A percentile compares a stretch with the other conserved stretches of the same genome.
phyloP scores from a whole-genome alignment of 2,888 invertebrate genomes.

The Glomeris marginata region DNA sequence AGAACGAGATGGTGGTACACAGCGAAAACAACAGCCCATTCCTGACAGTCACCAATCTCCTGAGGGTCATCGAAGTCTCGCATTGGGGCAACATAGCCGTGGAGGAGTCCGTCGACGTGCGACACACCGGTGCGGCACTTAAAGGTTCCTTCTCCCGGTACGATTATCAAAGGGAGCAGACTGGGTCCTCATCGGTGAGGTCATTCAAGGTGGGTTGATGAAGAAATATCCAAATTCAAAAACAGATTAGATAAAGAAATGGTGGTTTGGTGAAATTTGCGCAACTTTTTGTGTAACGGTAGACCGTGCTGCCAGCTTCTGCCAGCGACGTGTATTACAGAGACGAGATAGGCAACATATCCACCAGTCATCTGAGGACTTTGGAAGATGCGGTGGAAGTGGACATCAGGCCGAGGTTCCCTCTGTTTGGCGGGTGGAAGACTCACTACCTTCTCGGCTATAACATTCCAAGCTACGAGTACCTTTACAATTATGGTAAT shows the following conservation, averaged over 20 bases:
- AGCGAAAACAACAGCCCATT: conserved; percentile 96
- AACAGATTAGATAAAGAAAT: no score
- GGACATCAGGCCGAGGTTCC: conserved; percentile 91
- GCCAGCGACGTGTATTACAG: conserved; percentile 93
- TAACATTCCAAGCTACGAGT: conserved; percentile 94
- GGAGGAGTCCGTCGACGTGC: conserved; percentile 81
- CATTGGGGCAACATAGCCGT: conserved; percentile 99
- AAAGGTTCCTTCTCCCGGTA: conserved; percentile 88
- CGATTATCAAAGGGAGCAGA: conserved; percentile 87
- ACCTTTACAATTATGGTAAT: conserved; percentile 61
- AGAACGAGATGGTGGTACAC: conserved; percentile 60
- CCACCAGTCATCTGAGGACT: conserved; percentile 81
- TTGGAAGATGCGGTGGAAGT: conserved; percentile 86
- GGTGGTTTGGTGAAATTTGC: background rate
- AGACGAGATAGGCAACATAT: conserved; percentile 98
- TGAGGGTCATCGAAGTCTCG: conserved; percentile 83
- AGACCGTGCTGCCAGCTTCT: conserved; percentile 52
- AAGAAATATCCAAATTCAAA: no score
- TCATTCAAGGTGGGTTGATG: conserved; percentile 54
- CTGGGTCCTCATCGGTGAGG: conserved; percentile 75
- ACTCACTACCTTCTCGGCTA: conserved; percentile 93
- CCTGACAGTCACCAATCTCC: conserved; percentile 73
- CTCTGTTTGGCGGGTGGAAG: conserved; percentile 97
- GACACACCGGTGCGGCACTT: conserved; percentile 81
- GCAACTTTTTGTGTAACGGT: conserved; percentile 13